Base-by-base conservation (phyloP, 2,113 vertebrate genomes). In the Neotoma lepida region DNA sequence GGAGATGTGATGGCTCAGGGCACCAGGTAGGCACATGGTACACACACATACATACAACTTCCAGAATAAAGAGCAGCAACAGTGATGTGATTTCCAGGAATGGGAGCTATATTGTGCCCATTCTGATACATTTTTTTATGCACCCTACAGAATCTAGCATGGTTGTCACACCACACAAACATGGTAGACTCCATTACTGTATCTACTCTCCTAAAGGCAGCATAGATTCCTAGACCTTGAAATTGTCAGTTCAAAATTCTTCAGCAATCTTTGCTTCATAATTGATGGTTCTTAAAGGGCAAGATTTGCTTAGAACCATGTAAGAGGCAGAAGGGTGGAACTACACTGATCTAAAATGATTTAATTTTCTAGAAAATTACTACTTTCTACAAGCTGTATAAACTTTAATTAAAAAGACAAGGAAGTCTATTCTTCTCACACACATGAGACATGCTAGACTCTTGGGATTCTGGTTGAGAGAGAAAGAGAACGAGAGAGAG, bases 401-500 rank as follows among this genome's bases (percentile, higher is more conserved):
- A 98, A 98, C 98, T 96, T 97, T 97, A 98, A 98, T 98, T 98
- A 97, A 96, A 64, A 94, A 97, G 92, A 97, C 96, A 97, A 96
- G 91, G 91, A 98, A 91, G 92, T 51, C 98, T 97, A 78, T 98
- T 98, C 96, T 85, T 87, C 88, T 89, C n/a, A 80, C 22, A 94
- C 66, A 89, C 96, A 96, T 88, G 87, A 76, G 56, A 88, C 94
- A 94, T 88, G 85, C 97, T 85, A 87, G 90, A 35, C 61, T 96
- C 90, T 88, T 93, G 68, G 80, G 80, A 95, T 89, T 54, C 85
- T 89, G 46, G 68, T 44, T 46, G 20, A 13, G 30, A 35, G 61
- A 30, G 10, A n/a, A 13, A 51, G 51, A 51, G 49, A 51, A 12
- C 10, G 49, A 51, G 26, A 8, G 84, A 85, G 20, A 76, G 13